phyloP scores from a whole-genome alignment of 2,888 invertebrate genomes.

The Schrankia costaestrigalis region DNA sequence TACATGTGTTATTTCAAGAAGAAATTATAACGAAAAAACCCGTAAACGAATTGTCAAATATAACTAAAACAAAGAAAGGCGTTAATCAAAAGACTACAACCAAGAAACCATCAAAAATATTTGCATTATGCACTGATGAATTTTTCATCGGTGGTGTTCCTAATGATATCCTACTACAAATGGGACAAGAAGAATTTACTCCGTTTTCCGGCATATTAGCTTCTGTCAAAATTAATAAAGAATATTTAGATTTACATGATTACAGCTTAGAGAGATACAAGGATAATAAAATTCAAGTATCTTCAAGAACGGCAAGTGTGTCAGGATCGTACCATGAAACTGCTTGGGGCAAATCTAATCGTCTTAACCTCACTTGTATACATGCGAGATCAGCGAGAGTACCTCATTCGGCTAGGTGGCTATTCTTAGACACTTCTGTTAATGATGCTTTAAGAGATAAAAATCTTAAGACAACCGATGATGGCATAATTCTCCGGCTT shows the following conservation, averaged over 20 bases:
- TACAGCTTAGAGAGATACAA: conserved; percentile 51
- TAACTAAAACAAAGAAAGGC: neutral
- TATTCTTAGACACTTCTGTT: conserved; percentile 56
- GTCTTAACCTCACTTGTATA: conserved; percentile 65
- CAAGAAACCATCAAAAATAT: neutral
- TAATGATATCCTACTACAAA: conserved; percentile 29
- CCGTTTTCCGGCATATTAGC: conserved; percentile 56
- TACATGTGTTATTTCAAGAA: conserved; percentile 50
- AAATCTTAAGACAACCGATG: conserved; percentile 47
- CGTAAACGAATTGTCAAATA: too few relatives aligned
- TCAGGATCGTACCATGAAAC: conserved; percentile 69
- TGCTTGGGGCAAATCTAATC: conserved; percentile 60
- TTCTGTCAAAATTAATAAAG: conserved; percentile 49
- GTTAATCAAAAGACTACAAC: neutral
- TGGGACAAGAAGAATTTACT: conserved; percentile 41
- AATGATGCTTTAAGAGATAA: conserved; percentile 35
- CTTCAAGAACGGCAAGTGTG: conserved; percentile 64
- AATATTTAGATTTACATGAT: conserved; percentile 54
- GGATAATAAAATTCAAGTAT: conserved; percentile 53
- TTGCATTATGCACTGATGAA: conserved; percentile 54
- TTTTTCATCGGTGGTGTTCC: conserved; percentile 63
- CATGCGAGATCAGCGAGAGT: conserved; percentile 48
- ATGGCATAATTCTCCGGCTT: conserved; percentile 59
- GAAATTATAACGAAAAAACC: too few relatives aligned
- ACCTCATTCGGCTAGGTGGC: conserved; percentile 54